Evolutionary conservation across 2,888 invertebrate genomes (phyloP).

Genomic region (Dolichopus griseipennis): DNA sequence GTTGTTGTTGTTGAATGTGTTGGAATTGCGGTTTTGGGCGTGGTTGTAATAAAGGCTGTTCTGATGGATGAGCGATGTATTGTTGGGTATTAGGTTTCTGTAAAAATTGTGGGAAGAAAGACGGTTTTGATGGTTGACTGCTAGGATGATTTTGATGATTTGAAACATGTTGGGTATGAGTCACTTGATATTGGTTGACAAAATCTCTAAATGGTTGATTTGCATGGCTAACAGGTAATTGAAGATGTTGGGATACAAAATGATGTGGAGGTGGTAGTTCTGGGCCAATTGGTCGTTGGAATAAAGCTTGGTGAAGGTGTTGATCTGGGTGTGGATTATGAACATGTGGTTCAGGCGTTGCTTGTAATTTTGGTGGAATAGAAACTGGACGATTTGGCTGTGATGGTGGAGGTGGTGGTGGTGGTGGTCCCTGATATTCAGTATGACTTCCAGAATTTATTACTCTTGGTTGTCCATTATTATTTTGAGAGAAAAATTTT

Average conservation of each 20-base stretch:
- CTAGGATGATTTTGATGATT: conserved; percentile 22
- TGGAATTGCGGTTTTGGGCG: conserved; percentile 46
- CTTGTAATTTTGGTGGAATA: too few relatives aligned
- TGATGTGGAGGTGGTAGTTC: conserved; percentile 8
- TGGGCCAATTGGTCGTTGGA: conserved; percentile 12
- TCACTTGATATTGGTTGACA: conserved; percentile 26
- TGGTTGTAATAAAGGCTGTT: conserved; percentile 26
- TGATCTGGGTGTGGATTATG: conserved; percentile 7
- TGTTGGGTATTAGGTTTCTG: conserved; percentile 9
- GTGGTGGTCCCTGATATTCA: conserved; percentile 11
- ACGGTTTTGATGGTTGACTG: conserved; percentile 17
- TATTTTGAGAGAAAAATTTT: conserved; percentile 7
- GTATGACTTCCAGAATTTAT: background rate
- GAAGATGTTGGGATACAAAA: conserved; percentile 14
- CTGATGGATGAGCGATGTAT: conserved; percentile 15
- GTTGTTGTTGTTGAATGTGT: conserved; percentile 37
- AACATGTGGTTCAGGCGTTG: background rate
- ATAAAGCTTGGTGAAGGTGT: background rate
- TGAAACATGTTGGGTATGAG: conserved; percentile 24
- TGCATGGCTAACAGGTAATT: conserved; percentile 17
- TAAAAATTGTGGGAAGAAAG: background rate
- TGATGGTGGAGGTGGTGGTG: background rate
- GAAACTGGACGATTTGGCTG: conserved; percentile 8
- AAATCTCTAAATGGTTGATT: conserved; percentile 24
- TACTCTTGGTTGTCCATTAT: conserved; percentile 7